phyloP scores from a whole-genome alignment of 2,797 vertebrate species.

The Lepilemur septentrionalis region DNA sequence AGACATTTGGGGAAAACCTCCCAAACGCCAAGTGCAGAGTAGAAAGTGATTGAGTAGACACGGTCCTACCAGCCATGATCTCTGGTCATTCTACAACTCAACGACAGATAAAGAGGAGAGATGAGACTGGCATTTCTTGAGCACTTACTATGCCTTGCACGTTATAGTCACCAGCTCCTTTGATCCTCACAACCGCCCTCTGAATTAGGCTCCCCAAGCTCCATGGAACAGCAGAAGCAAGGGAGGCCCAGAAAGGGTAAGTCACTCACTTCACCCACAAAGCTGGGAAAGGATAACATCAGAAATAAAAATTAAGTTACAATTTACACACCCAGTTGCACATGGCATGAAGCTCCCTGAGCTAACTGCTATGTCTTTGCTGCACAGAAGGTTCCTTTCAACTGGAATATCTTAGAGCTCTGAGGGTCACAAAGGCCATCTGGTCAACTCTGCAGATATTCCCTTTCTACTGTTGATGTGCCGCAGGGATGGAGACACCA shows the following conservation, averaged over 20 bases:
- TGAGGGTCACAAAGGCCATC: neutral
- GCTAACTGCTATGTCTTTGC: accelerated
- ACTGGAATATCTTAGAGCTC: neutral
- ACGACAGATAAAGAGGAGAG: neutral
- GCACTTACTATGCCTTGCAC: accelerated
- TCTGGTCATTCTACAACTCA: neutral
- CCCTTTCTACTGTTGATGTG: neutral
- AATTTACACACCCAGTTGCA: neutral
- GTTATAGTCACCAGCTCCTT: too few species aligned
- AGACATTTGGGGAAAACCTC: neutral
- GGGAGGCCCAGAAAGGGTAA: neutral
- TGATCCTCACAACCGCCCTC: neutral
- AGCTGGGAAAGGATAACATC: neutral
- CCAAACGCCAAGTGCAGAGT: neutral
- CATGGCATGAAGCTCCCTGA: neutral
- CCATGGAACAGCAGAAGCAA: neutral
- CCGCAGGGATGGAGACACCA: accelerated
- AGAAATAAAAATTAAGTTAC: neutral
- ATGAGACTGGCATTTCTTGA: neutral
- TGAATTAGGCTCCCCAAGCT: neutral
- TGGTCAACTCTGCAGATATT: neutral
- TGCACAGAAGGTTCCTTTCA: neutral
- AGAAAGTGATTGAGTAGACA: neutral
- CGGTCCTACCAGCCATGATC: accelerated
- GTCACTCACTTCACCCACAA: neutral